A percentile compares a stretch with the other conserved stretches of the same genome.
These are phyloP conservation scores for Nomada goodeniana DNA, from an alignment of 2,888 invertebrate genomes.

Conservation along the genomic window DNA sequence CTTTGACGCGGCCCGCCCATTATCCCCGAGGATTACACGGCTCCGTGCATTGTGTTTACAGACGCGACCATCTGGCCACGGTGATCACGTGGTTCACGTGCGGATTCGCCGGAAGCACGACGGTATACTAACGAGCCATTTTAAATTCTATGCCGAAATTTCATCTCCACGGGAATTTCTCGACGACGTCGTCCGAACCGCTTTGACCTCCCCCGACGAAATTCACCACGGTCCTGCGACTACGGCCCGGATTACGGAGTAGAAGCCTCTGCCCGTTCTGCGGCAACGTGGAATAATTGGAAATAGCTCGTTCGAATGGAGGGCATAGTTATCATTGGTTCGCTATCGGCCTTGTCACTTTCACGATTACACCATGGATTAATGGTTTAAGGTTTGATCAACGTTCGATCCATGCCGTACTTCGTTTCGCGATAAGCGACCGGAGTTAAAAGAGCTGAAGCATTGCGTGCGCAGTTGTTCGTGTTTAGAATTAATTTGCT, in stretches of 20 bases:
- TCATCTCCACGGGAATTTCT: constrained; percentile 52
- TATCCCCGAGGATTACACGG: constrained; percentile 37
- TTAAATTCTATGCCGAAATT: constrained; percentile 55
- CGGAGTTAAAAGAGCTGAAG: no score
- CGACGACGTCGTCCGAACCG: constrained; percentile 7
- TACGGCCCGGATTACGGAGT: background rate
- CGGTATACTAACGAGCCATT: constrained; percentile 55
- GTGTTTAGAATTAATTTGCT: no score
- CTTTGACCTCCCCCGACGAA: constrained; percentile 26
- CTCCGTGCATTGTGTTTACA: constrained; percentile 42
- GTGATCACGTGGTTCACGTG: constrained; percentile 21
- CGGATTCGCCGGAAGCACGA: constrained; percentile 22
- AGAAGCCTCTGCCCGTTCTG: background rate
- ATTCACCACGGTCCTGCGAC: constrained; percentile 29
- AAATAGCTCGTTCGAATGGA: constrained; percentile 1
- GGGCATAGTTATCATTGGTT: background rate
- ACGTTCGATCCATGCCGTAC: background rate
- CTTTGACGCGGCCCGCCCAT: constrained; percentile 39
- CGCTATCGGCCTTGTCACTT: background rate
- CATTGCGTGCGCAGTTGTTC: no score
- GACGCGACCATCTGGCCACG: constrained; percentile 10
- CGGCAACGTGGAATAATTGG: constrained; percentile 8
- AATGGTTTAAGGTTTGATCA: background rate
- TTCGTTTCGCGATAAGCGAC: no score
- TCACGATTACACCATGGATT: background rate